Evolutionary conservation across 2,888 invertebrate species (phyloP), one percentile per base, ranked within the genome.

Genomic region (Agrilus cyanescens): DNA sequence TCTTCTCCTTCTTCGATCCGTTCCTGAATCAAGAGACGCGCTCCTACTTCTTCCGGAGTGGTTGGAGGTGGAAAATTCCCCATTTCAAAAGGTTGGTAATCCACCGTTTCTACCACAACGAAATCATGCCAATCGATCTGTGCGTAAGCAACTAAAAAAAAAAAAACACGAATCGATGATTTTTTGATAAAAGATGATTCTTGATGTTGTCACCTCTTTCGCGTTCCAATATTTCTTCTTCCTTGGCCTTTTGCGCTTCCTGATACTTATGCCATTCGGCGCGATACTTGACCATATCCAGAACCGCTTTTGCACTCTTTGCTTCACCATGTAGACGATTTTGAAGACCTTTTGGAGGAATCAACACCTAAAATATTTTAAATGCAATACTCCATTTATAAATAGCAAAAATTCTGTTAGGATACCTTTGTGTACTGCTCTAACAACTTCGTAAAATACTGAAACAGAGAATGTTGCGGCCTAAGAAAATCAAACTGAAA

Each of bases 81-180:
- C 10, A 85, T 82, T 68, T 99, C 98, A 56, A 89, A 90, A 0
- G 91, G 88, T 54, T 95, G 94, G 65, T 97, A 99, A 66, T 99
- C 98, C 0, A 99, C 97, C 0, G 97, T 97, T 70, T 99, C 98
- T 0, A 99, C 98, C 0, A 99, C 97, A 1, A 98, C 97, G 67
- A 99, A 99, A 67, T 98, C 97, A 63, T 99, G 98, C 98, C 98
- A 99, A 64, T 99, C 98, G 49, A 98, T 96, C 59, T 93, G 93
- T 0, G 96, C 95, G 63, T 98, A 98, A 0, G 89, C 89, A 20
- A 89, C 80, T 75, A 46, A 44, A 65, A 62, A 46, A 31, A 34
- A 31, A 36, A 15, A 32, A 13, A 13, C 7, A 16, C 37, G 10
- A 37, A 37, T 41, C 16, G 25, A 41, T 25, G 34, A 37, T 15